A percentile compares a stretch with the other conserved stretches of the same genome.
Conservation (phyloP, 2,113 vertebrate genomes). For the Tupaia chinensis region DNA sequence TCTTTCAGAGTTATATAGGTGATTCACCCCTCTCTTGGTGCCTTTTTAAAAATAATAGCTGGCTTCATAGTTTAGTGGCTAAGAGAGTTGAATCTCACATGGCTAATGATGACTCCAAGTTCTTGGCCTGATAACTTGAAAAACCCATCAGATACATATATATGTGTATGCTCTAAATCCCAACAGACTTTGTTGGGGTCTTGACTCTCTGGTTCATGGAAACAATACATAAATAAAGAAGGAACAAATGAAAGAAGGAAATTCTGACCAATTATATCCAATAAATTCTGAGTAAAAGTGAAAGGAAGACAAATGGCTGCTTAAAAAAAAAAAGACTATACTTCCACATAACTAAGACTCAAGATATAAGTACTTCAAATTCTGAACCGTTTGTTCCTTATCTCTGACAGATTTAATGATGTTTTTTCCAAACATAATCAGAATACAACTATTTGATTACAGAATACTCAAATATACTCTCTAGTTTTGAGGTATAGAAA, state of each 20-base stretch:
- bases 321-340: not conserved
- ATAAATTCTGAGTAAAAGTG: not conserved
- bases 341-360: not conserved
- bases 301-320: not conserved
- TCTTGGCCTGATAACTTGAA: too few species aligned
- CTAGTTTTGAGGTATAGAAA: not conserved
- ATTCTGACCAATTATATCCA: not conserved
- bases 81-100: too few species aligned
- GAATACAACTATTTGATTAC: not conserved
- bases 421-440: slow-evolving; percentile 4
- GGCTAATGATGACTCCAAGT: too few species aligned
- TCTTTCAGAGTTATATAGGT: not conserved
- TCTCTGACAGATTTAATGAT: not conserved
- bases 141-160: too few species aligned
- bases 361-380: slow-evolving; percentile 19
- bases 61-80: too few species aligned
- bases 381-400: not conserved
- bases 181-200: too few species aligned
- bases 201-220: too few species aligned
- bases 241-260: too few species aligned
- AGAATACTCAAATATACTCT: slow-evolving; percentile 1
- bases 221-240: too few species aligned
- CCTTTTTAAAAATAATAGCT: not conserved
- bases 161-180: too few species aligned
- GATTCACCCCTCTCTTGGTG: not conserved